A percentile compares a stretch with the other conserved stretches of the same genome.
phyloP scores from a whole-genome alignment of 2,888 invertebrate genomes.

The Ormyrus rosae region DNA sequence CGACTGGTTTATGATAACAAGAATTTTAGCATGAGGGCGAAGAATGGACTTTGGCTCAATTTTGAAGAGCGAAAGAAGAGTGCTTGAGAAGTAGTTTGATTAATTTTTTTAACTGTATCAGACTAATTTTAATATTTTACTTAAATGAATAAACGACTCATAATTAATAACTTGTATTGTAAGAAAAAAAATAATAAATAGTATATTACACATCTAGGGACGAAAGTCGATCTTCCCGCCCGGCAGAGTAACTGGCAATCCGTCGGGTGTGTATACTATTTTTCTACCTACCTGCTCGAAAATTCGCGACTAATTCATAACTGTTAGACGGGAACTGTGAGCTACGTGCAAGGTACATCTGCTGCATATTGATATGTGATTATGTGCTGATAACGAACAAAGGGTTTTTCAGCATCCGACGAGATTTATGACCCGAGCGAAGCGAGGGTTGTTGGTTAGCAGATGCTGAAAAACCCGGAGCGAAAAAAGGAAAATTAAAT shows the following conservation, averaged over 20 bases:
- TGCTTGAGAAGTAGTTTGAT: constrained; percentile 47
- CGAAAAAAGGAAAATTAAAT: too few relatives aligned
- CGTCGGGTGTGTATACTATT: not conserved
- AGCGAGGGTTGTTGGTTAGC: too few relatives aligned
- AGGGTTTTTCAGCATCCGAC: too few relatives aligned
- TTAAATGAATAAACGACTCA: not conserved
- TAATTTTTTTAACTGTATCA: not conserved
- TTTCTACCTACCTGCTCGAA: not conserved
- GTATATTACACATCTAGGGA: not conserved
- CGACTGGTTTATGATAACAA: constrained; percentile 67
- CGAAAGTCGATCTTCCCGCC: not conserved
- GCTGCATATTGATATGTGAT: too few relatives aligned
- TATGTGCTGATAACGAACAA: too few relatives aligned
- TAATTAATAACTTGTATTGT: not conserved
- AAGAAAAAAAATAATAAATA: not conserved
- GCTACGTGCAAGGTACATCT: too few relatives aligned
- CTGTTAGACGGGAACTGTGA: too few relatives aligned
- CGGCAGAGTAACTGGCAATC: not conserved
- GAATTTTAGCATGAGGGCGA: constrained; percentile 27
- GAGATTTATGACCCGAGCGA: too few relatives aligned
- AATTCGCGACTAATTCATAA: constrained; percentile 1
- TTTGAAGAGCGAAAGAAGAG: constrained; percentile 54
- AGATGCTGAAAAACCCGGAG: too few relatives aligned
- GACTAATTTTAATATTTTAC: not conserved
- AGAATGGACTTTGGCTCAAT: constrained; percentile 60